Evolutionary conservation across 92 coral and sea anemone genomes (phyloP), one percentile per base, ranked within the genome.

Genomic region (Phymanthus crucifer): DNA sequence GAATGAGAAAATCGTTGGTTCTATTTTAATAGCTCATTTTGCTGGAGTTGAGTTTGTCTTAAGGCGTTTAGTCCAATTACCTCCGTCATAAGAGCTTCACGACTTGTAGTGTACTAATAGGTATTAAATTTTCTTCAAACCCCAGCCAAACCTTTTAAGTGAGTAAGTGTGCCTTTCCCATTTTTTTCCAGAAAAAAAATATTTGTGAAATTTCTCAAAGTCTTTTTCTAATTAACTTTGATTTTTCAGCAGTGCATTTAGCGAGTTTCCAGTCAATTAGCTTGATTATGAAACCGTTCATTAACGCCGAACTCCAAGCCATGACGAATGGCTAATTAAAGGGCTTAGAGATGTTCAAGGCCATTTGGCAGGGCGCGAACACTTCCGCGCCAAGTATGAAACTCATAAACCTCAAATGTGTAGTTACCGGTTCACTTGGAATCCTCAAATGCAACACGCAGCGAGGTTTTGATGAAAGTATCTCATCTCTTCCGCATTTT

Each of bases 301-400:
- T 61, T 61, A 61, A 61, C 26, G 68, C 16, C 33, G 8, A 34
- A 61, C 8, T 61, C 34, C 26, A 61, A 61, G 29, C 13, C 68
- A 27, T 36, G 75, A 38, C 33, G 50, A 74, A 77, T 19, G 72
- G 29, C 32, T 47, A 64, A 77, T 64, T 77, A 77, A 26, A 61
- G 31, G 24, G 81, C 81, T 34, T 32, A 36, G 21, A 77, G 81
- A 50, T 37, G 65, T 12, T 64, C 68, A 61, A 61, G 68, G 68
- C 13, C 68, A 61, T 61, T 61, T 61, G 32, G 29, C 68, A 7
- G 7, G 68, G 29, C 68, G 9, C 68, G 13, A 61, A 61, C 34
- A 61, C 68, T 61, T 61, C 68, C 68, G 68, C 26, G 29, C 13
- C 68, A 61, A 3, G 64, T 61, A 17, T 61, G 68, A 61, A n/a